Conservation (phyloP, 2,113 vertebrate species). For the Chelonoidis abingdonii region DNA sequence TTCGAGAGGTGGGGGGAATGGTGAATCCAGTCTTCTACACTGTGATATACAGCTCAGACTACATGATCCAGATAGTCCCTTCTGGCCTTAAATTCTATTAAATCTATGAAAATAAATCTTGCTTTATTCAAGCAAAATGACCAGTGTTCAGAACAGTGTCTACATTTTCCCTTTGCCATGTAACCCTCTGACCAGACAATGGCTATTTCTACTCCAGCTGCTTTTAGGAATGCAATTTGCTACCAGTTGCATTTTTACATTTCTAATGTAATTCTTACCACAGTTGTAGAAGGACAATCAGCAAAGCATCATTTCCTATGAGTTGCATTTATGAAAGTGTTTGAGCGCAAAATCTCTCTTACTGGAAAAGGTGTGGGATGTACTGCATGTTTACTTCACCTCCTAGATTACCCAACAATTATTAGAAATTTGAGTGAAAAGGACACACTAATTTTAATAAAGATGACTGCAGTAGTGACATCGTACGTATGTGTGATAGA, state of each 20-base stretch:
- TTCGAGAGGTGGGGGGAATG: too few species aligned
- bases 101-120: neutral
- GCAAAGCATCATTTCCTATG: fast-evolving
- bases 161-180: neutral
- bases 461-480: neutral
- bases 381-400: neutral
- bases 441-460: neutral
- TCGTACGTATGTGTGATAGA: neutral
- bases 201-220: neutral
- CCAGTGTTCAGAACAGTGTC: neutral
- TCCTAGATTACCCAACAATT: conserved; percentile 24
- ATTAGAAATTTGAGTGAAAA: neutral
- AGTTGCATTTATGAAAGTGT: neutral
- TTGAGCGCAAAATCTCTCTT: fast-evolving
- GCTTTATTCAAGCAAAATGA: neutral
- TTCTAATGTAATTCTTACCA: fast-evolving
- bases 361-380: neutral
- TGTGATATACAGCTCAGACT: neutral
- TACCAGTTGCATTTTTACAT: neutral
- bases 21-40: too few species aligned
- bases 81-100: neutral
- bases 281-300: fast-evolving
- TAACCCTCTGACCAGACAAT: neutral
- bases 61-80: neutral
- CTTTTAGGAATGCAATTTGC: neutral